Base-by-base conservation (phyloP, 2,888 invertebrate genomes). In the Leptinotarsa peninsularis region DNA sequence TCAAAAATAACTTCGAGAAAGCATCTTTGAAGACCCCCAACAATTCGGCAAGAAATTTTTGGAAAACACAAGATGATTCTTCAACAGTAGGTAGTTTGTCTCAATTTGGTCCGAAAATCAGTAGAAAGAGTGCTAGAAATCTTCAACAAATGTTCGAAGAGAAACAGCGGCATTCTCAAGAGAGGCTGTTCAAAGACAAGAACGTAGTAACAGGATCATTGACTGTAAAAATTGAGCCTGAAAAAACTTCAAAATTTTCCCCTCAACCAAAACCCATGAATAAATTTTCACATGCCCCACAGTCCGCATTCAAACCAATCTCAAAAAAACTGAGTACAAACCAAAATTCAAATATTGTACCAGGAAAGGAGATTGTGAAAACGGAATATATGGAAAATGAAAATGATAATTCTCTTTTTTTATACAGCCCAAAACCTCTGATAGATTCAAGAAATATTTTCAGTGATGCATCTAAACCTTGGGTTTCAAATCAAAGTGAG, bases 1-100 rank as follows among this genome's bases (percentile, higher is more conserved):
- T 96, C 52, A 96, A 95, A 87, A 94, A 94, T 54, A 90, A 93
- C 0, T 96, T 96, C 85, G 96, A 96, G 85, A 91, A 90, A 63
- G 72, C 73, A 71, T 89, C 79, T 86, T 89, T 89, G 52, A 76
- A 79, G 72, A 27, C 52, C 10, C 89, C 79, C 86, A 89, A 89
- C 14, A 90, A 90, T 68, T 89, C 91, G 1, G 91, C 92, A 4
- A 90, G 91, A 79, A 90, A 89, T 60, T 92, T 92, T 82, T 93
- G 93, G 93, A 91, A 91, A 81, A 88, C 90, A 2, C 87, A 91
- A n/a, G 92, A 93, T 78, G 91, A 91, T 78, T 86, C 88, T 3
- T 82, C 87, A 3, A 83, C 84, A 18, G 82, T 84, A 4, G 80
- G 84, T 2, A 84, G 83, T 58, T 73, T 83, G 5, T 82, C 83